phyloP scores from a whole-genome alignment of 2,797 vertebrate genomes.

The Galaxias olidus region DNA sequence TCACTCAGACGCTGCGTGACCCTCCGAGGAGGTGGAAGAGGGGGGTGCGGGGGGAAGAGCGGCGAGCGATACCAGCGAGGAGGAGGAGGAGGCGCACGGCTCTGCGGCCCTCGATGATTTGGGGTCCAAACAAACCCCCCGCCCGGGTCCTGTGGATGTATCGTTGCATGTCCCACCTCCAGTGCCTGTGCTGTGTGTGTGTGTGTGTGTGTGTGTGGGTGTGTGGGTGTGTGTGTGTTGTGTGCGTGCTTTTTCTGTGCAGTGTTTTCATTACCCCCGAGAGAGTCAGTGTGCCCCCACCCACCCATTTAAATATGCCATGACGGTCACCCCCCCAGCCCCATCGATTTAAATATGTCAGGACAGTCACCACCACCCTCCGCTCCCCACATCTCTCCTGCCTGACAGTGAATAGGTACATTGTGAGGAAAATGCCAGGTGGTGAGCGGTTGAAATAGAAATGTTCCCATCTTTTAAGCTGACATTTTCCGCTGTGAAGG shows the following conservation, averaged over 20 bases:
- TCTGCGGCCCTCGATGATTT: constrained; percentile 50
- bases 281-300: constrained; percentile 6
- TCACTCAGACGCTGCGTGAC: constrained; percentile 9
- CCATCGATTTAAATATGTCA: constrained; percentile 25
- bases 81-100: constrained; percentile 38
- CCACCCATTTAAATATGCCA: constrained; percentile 26
- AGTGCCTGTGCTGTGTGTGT: constrained; percentile 37
- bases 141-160: constrained; percentile 43
- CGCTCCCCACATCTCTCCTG: constrained; percentile 71
- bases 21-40: too few relatives aligned
- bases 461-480: constrained; percentile 73
- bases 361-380: constrained; percentile 42
- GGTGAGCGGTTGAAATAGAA: constrained; percentile 66
- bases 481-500: constrained; percentile 74
- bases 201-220: constrained; percentile 39
- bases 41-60: too few relatives aligned
- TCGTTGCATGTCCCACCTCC: constrained; percentile 64
- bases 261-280: too few relatives aligned
- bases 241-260: neutral
- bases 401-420: constrained; percentile 71
- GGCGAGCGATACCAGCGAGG: too few relatives aligned
- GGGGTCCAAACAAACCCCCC: constrained; percentile 48
- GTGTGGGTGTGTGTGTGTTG: constrained; percentile 35
- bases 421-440: constrained; percentile 80
- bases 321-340: constrained; percentile 58